Base-by-base conservation (phyloP, 2,797 vertebrate species). In the Miichthys miiuy region DNA sequence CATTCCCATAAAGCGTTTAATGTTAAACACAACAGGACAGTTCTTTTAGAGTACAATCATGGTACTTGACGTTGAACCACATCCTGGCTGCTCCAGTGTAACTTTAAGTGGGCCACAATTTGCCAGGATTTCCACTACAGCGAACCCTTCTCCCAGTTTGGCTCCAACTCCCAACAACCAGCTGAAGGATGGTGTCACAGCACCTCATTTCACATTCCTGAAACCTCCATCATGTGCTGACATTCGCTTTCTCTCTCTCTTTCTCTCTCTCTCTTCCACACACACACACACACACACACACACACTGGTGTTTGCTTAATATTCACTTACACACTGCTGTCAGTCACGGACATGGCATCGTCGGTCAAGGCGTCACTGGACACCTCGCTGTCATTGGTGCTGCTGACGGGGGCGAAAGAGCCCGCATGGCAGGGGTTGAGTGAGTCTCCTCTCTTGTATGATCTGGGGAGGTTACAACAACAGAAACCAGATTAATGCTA, bases 301-400 rank as follows among this genome's bases (percentile, higher is more conserved):
- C 57, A 55, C 54, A 0, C 0, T 2, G 17, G 25, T n/a, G 67
- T 77, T 72, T 77, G 46, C 25, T 74, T 77, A 65, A 65, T 25
- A 72, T 81, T 27, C 71, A 98, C 98, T 99, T 93, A 99, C 98
- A 99, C 96, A 0, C 98, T 99, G 85, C 98, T 96, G 93, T 99
- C 98, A 0, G 98, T 98, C 95, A 99, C 92, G 0, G 98, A 99
- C 97, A 99, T 96, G 87, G 97, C 96, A 75, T 99, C 98, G 0
- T 99, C 98, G 0, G 98, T 99, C 95, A 98, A 84, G 1, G 97
- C 97, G 38, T 99, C 98, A 2, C 98, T 99, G 88, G 98, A 99
- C 73, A 97, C 95, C 82, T 99, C 98, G 12, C 98, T 99, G 90
- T 99, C 98, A 0, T 99, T 99, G 54, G 98, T 97, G 30, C 98